phyloP scores from a whole-genome alignment of 2,113 vertebrate species.

The Gracilinanus agilis region DNA sequence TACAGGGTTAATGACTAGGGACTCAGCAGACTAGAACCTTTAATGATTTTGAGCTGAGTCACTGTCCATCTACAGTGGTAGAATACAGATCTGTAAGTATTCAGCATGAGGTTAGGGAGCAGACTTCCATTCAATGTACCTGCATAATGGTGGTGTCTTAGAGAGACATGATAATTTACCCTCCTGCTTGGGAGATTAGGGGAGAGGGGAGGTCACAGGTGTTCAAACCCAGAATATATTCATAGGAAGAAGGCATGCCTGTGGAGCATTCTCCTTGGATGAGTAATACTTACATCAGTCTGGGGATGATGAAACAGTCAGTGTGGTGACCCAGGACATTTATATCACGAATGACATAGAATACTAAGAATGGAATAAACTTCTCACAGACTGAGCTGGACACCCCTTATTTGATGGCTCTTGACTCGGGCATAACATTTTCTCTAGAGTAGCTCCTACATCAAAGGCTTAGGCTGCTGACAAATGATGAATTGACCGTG shows the following conservation, averaged over 20 bases:
- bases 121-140: not conserved
- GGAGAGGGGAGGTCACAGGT: not conserved
- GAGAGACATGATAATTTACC: not conserved
- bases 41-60: not conserved
- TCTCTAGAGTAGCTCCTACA: not conserved
- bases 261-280: not conserved
- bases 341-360: not conserved
- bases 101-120: not conserved
- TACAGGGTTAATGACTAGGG: not conserved
- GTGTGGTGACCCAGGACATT: not conserved
- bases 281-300: not conserved
- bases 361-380: not conserved
- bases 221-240: not conserved
- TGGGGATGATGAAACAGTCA: not conserved
- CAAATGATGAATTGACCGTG: not conserved
- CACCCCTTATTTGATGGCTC: not conserved
- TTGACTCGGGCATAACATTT: not conserved
- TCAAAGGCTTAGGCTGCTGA: not conserved
- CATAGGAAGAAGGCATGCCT: not conserved
- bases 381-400: not conserved
- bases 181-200: not conserved
- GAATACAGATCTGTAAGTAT: not conserved
- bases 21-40: not conserved
- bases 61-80: not conserved
- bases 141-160: not conserved